Conservation (phyloP, 2,797 vertebrate genomes). For the Myoxocephalus aenaeus region DNA sequence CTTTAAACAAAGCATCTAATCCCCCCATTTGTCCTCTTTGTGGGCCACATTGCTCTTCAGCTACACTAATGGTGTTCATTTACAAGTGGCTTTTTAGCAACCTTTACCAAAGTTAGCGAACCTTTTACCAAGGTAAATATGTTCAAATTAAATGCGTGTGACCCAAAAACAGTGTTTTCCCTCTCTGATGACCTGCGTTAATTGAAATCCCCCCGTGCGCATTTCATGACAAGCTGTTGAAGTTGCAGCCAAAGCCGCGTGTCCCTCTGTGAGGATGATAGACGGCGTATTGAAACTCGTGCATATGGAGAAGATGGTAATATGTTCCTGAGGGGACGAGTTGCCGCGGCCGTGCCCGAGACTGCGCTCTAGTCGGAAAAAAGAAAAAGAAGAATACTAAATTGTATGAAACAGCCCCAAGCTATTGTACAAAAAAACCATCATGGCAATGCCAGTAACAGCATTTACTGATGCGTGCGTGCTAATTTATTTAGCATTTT, state of each 20-base stretch:
- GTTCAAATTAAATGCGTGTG: conserved; percentile 51
- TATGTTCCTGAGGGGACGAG: conserved; percentile 79
- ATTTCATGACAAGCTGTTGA: conserved; percentile 74
- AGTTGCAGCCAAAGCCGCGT: conserved; percentile 61
- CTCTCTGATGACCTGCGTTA: conserved; percentile 67
- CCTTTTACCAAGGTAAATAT: conserved; percentile 34
- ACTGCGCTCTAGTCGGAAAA: conserved; percentile 48
- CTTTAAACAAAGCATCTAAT: conserved; percentile 37
- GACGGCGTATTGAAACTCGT: conserved; percentile 75
- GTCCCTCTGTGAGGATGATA: conserved; percentile 77
- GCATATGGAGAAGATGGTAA: conserved; percentile 79
- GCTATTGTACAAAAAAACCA: conserved; percentile 45
- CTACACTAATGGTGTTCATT: conserved; percentile 3
- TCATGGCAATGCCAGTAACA: conserved; percentile 24
- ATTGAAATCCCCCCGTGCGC: conserved; percentile 65
- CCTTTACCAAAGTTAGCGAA: conserved; percentile 31
- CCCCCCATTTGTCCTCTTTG: conserved; percentile 3
- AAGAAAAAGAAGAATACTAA: conserved; percentile 60
- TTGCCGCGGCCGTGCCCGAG: conserved; percentile 53
- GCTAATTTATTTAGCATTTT: conserved; percentile 15
- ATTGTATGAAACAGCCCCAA: conserved; percentile 56
- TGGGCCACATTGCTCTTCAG: background rate
- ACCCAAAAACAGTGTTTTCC: conserved; percentile 59
- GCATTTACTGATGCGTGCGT: conserved; percentile 24
- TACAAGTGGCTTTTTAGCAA: conserved; percentile 26